These are phyloP conservation scores for Rhea americana DNA, from an alignment of 2,113 vertebrate genomes.

Conservation along the genomic window DNA sequence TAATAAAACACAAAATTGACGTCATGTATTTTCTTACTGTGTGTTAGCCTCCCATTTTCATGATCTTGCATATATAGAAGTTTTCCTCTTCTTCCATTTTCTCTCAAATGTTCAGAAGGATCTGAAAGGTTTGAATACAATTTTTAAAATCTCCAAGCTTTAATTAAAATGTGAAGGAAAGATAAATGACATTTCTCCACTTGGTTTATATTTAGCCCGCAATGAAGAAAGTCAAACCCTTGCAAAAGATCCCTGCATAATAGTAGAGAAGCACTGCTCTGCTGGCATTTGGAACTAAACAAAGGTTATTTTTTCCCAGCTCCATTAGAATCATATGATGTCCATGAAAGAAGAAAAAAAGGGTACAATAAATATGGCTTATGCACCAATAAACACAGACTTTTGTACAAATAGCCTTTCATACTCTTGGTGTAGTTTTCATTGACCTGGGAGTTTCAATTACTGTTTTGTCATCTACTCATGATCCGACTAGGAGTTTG, in stretches of 20 bases:
- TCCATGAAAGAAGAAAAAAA: background rate
- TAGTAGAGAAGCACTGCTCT: background rate
- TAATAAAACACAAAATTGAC: no score
- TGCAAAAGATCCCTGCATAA: background rate
- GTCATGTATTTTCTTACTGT: no score
- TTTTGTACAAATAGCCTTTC: background rate
- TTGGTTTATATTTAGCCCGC: background rate
- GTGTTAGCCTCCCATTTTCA: no score
- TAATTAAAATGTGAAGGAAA: background rate
- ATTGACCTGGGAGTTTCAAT: background rate
- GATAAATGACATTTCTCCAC: background rate
- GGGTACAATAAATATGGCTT: background rate
- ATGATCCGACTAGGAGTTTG: background rate
- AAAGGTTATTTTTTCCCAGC: background rate
- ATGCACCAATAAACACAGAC: background rate
- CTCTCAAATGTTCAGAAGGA: background rate
- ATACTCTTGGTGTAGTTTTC: background rate
- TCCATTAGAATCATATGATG: background rate
- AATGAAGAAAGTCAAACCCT: background rate
- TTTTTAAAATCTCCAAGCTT: background rate
- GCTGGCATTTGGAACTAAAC: background rate
- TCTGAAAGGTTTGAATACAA: background rate
- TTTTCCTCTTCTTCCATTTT: no score
- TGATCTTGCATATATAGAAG: no score
- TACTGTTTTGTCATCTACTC: background rate